Conservation (phyloP, 2,888 invertebrate genomes). For the Agonopterix arenella region DNA sequence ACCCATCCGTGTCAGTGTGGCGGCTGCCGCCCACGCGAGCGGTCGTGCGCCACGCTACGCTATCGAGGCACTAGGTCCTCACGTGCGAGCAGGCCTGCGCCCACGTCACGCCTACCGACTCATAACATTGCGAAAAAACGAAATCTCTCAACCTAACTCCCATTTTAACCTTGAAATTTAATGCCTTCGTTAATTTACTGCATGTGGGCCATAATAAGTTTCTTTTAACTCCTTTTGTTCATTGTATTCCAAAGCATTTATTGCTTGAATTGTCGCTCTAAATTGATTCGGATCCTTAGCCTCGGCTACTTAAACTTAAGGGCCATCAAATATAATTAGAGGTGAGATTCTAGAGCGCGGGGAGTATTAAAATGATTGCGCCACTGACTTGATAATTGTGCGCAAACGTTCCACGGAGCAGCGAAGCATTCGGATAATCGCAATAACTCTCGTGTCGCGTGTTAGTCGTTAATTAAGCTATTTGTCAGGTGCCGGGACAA, state of each 20-base stretch:
- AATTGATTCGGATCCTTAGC: constrained; percentile 16
- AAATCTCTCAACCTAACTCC: constrained; percentile 57
- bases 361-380: constrained; percentile 25
- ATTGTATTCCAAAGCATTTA: constrained; percentile 44
- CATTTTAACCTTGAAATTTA: constrained; percentile 67
- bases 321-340: constrained; percentile 25
- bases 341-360: constrained; percentile 29
- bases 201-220: constrained; percentile 59
- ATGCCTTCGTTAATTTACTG: constrained; percentile 61
- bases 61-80: constrained; percentile 2
- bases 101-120: constrained; percentile 66
- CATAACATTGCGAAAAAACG: constrained; percentile 70
- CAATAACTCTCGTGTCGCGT: constrained; percentile 56
- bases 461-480: constrained; percentile 74
- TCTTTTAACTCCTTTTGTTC: constrained; percentile 46
- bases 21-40: constrained; percentile 56
- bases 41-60: constrained; percentile 39
- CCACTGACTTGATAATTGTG: constrained; percentile 27
- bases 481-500: constrained; percentile 68
- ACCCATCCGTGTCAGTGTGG: constrained; percentile 42
- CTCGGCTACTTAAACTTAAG: constrained; percentile 5
- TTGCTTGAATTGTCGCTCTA: constrained; percentile 20
- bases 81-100: constrained; percentile 28
- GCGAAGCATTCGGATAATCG: constrained; percentile 50
- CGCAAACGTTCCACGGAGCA: constrained; percentile 18